Evolutionary conservation across 2,888 invertebrate species (phyloP), one percentile per base, ranked within the genome.

Genomic region (Cerastoderma edule): DNA sequence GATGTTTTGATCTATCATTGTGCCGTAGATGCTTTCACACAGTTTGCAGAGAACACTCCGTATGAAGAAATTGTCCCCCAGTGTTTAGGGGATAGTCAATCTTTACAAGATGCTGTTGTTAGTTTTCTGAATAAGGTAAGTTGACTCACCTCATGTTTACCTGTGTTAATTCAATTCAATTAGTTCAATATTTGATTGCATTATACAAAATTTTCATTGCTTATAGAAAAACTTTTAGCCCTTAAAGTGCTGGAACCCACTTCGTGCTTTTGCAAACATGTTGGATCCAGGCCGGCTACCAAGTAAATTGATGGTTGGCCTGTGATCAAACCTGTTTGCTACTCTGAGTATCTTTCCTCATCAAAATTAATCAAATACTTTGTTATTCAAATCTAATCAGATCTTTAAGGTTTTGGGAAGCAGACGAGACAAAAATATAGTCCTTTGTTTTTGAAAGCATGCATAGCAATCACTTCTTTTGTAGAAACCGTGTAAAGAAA

Each of bases 11-110:
- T 90, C 5, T 85, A 88, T 53, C 88, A 88, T 60, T 30, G 60
- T 24, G 85, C 88, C 0, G 44, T 89, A 22, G 75, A 83, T 32
- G 78, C 87, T 0, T 90, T 90, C 70, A 83, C 88, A 0, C 67
- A 83, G 57, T 90, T 91, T 84, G 90, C 90, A 1, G 88, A 89
- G 71, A 78, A 85, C 35, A 90, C 90, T 0, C 68, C 81, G 1
- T 85, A 89, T 69, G 89, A 89, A 67, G 75, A 83, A 1, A 57
- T 88, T 0, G 87, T 91, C 6, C 88, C 90, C 5, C 85, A 88
- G 13, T 89, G 88, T 75, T 73, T 91, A 6, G 83, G 81, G 19
- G 67, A 79, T 19, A 73, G 83, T 30, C 73, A 75, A 27, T 33
- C 48, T 2, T 75, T 90, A 10, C 85, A 87, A 67, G 83, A 85